Base-by-base conservation (phyloP, 2,888 invertebrate genomes). In the Andrena bicolor region DNA sequence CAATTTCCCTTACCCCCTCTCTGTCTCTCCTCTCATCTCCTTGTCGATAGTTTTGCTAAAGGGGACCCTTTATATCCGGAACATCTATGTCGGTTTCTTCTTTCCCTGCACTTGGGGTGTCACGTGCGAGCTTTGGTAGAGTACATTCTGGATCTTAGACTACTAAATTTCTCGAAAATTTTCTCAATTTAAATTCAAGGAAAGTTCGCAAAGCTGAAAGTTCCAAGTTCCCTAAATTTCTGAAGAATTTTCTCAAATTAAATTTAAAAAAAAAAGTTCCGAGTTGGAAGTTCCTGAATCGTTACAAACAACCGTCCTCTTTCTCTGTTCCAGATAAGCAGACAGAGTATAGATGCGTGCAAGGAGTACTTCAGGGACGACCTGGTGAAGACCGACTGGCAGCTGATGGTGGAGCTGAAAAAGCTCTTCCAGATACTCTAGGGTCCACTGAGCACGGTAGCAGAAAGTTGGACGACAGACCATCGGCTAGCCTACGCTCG, bases 291-390 rank as follows among this genome's bases (percentile, higher is more conserved):
- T 20, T 23, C 53, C 20, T 20, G 0, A 20, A 51, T 6, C 7
- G 16, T 60, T 7, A n/a, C 60, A n/a, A 53, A 3, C 48, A 26
- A n/a, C 48, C 26, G 2, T 49, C 13, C 20, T 61, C 5, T 13
- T 7, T 13, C 1, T 23, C 89, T 91, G 86, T 95, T 96, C 10
- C 96, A 99, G 99, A 99, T 99, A 92, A 97, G 98, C 70, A 96
- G 99, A 74, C 98, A 99, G 93, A 99, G 99, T 85, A 99, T 99
- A 93, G 99, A 99, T 94, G 99, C 99, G 8, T 99, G 99, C 95
- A 99, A 99, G 95, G 98, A 99, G 91, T 99, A 99, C 95, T 99
- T 99, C 96, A 96, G 99, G 85, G 99, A 99, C 90, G 99, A 99
- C 94, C 96, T 99, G 91, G 95, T 97, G 92, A 99, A 99, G 95